A percentile compares a stretch with the other conserved stretches of the same genome.
phyloP scores from a whole-genome alignment of 2,113 vertebrate species.

The Limanda limanda region DNA sequence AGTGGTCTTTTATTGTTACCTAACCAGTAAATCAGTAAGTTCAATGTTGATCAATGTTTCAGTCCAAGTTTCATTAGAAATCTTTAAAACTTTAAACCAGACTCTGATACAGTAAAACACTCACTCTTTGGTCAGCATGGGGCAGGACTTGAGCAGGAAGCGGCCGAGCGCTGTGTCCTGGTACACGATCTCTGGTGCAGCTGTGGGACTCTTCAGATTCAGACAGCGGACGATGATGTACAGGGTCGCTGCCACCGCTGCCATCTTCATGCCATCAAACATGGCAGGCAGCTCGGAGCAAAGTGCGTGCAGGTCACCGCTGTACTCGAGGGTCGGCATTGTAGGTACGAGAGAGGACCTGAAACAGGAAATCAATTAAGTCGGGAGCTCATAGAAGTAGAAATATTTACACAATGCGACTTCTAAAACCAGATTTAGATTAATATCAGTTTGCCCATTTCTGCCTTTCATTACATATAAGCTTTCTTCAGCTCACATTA shows the following conservation, averaged over 20 bases:
- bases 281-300: conserved; percentile 91
- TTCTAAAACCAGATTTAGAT: no score
- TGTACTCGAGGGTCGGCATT: conserved; percentile 65
- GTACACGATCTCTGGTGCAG: conserved; percentile 87
- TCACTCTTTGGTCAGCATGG: conserved; percentile 94
- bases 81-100: background rate
- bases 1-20: no score
- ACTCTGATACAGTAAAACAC: conserved; percentile 55
- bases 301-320: conserved; percentile 48
- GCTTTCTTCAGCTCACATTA: no score
- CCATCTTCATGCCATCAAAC: conserved; percentile 94
- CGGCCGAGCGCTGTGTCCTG: conserved; percentile 89
- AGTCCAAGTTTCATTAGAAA: background rate
- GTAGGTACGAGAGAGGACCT: conserved; percentile 33
- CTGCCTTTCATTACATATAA: no score
- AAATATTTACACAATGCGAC: background rate
- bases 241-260: conserved; percentile 90
- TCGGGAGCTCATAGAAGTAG: background rate
- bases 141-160: conserved; percentile 92
- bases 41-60: no score
- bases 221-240: conserved; percentile 93
- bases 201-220: conserved; percentile 93
- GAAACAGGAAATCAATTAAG: background rate
- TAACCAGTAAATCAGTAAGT: no score
- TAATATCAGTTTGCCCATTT: no score